phyloP scores from a whole-genome alignment of 2,888 invertebrate species.

The Taphrorychus bicolor region DNA sequence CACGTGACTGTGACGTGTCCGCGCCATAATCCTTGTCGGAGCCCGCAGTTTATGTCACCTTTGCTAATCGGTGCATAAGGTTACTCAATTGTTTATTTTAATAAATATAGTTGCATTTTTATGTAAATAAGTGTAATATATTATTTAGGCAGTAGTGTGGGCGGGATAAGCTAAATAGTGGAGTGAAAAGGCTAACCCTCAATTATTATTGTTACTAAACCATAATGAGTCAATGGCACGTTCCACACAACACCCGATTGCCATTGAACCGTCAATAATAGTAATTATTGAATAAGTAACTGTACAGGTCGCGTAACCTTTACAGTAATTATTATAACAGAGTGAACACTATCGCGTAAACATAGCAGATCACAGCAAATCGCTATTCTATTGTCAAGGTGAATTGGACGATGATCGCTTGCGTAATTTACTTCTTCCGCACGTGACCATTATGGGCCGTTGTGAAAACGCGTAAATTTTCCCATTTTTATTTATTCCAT shows the following conservation, averaged over 20 bases:
- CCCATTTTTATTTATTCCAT: neutral
- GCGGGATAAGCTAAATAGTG: neutral
- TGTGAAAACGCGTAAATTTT: neutral
- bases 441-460: neutral
- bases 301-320: slow-evolving; percentile 1
- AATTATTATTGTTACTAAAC: too few species aligned
- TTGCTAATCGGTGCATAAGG: neutral
- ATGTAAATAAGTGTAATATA: too few species aligned
- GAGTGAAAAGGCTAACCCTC: neutral
- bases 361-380: neutral
- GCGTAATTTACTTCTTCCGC: neutral
- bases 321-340: neutral
- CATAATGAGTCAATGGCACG: neutral
- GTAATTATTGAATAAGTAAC: neutral
- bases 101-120: too few species aligned
- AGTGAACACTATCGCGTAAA: neutral
- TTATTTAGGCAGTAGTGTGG: neutral
- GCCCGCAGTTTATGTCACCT: neutral
- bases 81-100: too few species aligned
- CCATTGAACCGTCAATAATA: neutral
- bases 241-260: neutral
- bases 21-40: neutral
- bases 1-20: slow-evolving; percentile 11
- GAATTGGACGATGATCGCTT: neutral
- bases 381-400: neutral